Evolutionary conservation across 1,140 invertebrate species (phyloP).

Genomic region (Antheraea pernyi): DNA sequence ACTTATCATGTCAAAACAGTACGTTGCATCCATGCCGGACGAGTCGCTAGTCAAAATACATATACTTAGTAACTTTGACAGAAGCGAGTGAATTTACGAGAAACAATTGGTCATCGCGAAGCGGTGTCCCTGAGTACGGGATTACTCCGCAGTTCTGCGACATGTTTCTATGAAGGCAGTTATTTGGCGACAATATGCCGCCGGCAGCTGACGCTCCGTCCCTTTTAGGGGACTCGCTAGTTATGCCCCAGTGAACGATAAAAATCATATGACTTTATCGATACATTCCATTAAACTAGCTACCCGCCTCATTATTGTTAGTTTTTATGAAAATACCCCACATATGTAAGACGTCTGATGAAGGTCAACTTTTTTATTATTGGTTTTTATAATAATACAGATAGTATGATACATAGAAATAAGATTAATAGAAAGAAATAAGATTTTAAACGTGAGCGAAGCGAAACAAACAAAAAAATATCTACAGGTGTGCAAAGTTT

Average conservation of each 20-base stretch:
- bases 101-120: not conserved
- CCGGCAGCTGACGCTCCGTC: conserved; percentile 56
- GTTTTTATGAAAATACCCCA: too few species aligned
- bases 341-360: too few species aligned
- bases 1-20: too few species aligned
- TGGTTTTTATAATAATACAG: too few species aligned
- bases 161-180: conserved; percentile 4
- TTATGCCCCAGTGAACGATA: not conserved
- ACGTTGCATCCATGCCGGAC: too few species aligned
- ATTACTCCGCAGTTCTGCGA: not conserved
- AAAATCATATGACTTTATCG: not conserved
- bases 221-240: conserved; percentile 31
- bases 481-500: too few species aligned
- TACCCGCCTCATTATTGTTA: too few species aligned
- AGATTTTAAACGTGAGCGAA: too few species aligned
- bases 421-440: too few species aligned
- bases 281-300: not conserved
- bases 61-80: not conserved
- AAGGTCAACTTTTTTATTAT: too few species aligned
- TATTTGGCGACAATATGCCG: conserved; percentile 53
- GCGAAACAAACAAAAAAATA: too few species aligned
- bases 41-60: not conserved
- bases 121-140: not conserved
- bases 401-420: too few species aligned
- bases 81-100: not conserved